Conservation (phyloP, 2,113 vertebrate species). For the Chaetops frenatus region DNA sequence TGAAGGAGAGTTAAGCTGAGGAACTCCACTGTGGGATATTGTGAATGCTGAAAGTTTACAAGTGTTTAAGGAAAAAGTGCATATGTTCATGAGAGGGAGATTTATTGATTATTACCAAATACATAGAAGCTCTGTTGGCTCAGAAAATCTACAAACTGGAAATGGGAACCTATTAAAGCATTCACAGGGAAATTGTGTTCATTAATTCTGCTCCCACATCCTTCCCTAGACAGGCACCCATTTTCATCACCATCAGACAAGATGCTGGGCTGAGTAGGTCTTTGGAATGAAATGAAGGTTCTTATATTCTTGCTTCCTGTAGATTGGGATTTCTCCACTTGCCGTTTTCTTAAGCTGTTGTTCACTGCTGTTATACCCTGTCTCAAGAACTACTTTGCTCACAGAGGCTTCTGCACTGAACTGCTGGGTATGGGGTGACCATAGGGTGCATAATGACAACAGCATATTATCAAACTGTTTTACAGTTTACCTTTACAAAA, state of each 20-base stretch:
- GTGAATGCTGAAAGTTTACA: not conserved
- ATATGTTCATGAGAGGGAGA: not conserved
- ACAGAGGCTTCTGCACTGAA: not conserved
- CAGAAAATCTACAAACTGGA: not conserved
- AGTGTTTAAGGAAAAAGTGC: not conserved
- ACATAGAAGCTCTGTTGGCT: not conserved
- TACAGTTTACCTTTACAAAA: not conserved
- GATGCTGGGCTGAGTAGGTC: not conserved
- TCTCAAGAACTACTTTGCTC: not conserved
- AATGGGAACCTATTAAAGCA: not conserved
- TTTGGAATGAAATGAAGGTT: not conserved
- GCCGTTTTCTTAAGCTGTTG: not conserved
- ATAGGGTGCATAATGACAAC: not conserved
- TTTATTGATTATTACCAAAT: not conserved
- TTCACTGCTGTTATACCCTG: not conserved
- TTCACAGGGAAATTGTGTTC: not conserved
- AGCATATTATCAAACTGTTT: not conserved
- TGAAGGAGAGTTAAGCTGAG: not conserved
- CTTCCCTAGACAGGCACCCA: not conserved
- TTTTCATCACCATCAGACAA: not conserved
- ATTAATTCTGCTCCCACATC: not conserved
- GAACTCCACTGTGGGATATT: not conserved
- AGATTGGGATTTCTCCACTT: not conserved
- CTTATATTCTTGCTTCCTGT: not conserved
- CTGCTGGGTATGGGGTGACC: not conserved